These are phyloP conservation scores for Drosophila nr. medialis DNA, from an alignment of 2,888 invertebrate species.

Conservation along the genomic window DNA sequence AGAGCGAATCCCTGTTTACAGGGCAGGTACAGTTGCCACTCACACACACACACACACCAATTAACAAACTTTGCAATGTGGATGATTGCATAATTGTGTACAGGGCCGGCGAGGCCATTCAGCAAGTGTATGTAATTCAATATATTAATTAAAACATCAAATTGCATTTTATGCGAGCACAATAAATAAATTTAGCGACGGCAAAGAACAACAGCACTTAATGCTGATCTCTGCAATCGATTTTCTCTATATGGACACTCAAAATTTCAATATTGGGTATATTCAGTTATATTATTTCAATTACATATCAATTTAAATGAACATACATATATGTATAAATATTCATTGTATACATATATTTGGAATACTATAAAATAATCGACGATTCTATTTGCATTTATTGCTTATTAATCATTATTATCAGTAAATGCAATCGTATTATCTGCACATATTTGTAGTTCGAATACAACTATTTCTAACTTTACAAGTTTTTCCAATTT, in stretches of 20 bases:
- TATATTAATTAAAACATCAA: constrained; percentile 78
- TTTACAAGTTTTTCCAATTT: not conserved
- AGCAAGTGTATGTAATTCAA: constrained; percentile 64
- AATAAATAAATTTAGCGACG: constrained; percentile 71
- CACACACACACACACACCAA: constrained; percentile 15
- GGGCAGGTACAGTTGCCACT: constrained; percentile 48
- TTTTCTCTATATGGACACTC: constrained; percentile 37
- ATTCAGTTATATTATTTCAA: constrained; percentile 4
- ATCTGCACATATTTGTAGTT: not conserved
- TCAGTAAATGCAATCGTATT: not conserved
- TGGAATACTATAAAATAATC: not conserved
- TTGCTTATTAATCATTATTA: not conserved
- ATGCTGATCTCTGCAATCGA: constrained; percentile 71
- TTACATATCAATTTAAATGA: not conserved
- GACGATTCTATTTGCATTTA: not conserved
- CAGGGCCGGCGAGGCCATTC: constrained; percentile 26
- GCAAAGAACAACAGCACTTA: constrained; percentile 49
- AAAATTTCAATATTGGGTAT: constrained; percentile 20
- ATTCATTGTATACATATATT: too few relatives aligned
- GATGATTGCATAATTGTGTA: constrained; percentile 68
- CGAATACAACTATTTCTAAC: not conserved
- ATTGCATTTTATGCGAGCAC: constrained; percentile 65
- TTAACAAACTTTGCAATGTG: constrained; percentile 48
- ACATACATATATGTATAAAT: too few relatives aligned
- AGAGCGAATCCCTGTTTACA: constrained; percentile 13